A percentile compares a stretch with the other conserved stretches of the same genome.
These are phyloP conservation scores for Campoletis sonorensis DNA, from an alignment of 1,140 invertebrate species.

Conservation along the genomic window DNA sequence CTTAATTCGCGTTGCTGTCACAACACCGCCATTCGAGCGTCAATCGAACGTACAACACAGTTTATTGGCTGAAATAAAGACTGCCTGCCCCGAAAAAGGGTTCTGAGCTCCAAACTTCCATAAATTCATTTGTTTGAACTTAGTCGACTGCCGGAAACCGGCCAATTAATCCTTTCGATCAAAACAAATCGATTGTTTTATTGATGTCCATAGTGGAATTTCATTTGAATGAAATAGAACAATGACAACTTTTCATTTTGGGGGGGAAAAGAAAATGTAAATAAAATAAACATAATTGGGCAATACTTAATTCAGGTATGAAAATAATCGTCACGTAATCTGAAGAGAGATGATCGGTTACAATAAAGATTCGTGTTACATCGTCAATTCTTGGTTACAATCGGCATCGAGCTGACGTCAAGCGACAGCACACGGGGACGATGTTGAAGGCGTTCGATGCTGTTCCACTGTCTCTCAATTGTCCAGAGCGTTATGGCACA, in stretches of 20 bases:
- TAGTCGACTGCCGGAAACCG: neutral
- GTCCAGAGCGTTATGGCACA: conserved; percentile 22
- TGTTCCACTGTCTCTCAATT: conserved; percentile 7
- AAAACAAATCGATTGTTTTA: neutral
- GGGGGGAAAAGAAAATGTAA: neutral
- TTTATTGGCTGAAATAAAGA: conserved; percentile 60
- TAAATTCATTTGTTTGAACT: neutral
- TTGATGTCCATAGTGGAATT: neutral
- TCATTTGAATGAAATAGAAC: no score
- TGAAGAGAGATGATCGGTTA: neutral
- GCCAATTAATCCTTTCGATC: neutral
- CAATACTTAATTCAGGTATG: neutral
- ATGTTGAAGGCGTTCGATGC: neutral
- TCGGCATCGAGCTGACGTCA: conserved; percentile 10
- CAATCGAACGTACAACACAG: conserved; percentile 52
- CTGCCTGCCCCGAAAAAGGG: neutral
- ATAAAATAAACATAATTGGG: neutral
- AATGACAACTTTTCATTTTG: no score
- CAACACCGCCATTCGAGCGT: conserved; percentile 65
- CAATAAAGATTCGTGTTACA: conserved; percentile 3
- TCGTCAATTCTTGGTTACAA: conserved; percentile 15
- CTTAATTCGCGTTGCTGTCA: conserved; percentile 63
- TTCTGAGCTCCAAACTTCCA: neutral
- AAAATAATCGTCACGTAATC: neutral
- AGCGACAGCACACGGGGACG: neutral